Base-by-base conservation (phyloP, 2,888 invertebrate genomes). In the Sinhomidia bicolor region DNA sequence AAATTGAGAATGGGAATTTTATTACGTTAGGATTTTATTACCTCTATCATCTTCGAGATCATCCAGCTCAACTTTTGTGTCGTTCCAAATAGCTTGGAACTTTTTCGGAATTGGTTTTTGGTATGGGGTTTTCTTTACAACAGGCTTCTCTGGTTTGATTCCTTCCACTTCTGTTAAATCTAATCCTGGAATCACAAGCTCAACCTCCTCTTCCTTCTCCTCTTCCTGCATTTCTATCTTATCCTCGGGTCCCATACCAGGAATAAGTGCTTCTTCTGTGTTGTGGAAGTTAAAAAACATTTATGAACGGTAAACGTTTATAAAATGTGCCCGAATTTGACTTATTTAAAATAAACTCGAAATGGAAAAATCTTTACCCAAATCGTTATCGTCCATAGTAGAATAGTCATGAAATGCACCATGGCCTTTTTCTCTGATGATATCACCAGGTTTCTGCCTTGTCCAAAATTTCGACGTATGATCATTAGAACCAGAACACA, bases 381-480 rank as follows among this genome's bases (percentile, higher is more conserved):
- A 95, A 93, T 96, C 96, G 90, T 95, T 95, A 92, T 96, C 96
- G 92, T 96, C 96, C 80, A 96, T 92, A 0, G 96, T 96, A n/a
- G 95, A 89, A 80, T 92, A 92, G 60, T 92, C 92, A 79, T 92
- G 91, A 68, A 92, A 91, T 7, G 90, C 82, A 17, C 91, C 91
- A 83, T 92, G 92, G 7, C 90, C 91, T 62, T 99, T 98, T 94
- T 99, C 99, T 93, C 99, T 96, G 98, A 99, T 99, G 87, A 96
- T 95, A 94, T 99, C 99, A 23, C 99, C 99, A 0, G 99, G 99
- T 74, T 99, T 95, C 94, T 99, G 99, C 90, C 99, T 95, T 1
- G 99, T 99, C 99, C 99, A 99, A 94, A 99, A 99, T 94, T 99
- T 99, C 29, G 96, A 97, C 32, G 99, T 98, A 93, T 99, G 99